Percentiles rank a stretch among this genome's conserved stretches.
These are phyloP conservation scores for Rachycentron canadum DNA, from an alignment of 2,797 vertebrate genomes.

Conservation along the genomic window DNA sequence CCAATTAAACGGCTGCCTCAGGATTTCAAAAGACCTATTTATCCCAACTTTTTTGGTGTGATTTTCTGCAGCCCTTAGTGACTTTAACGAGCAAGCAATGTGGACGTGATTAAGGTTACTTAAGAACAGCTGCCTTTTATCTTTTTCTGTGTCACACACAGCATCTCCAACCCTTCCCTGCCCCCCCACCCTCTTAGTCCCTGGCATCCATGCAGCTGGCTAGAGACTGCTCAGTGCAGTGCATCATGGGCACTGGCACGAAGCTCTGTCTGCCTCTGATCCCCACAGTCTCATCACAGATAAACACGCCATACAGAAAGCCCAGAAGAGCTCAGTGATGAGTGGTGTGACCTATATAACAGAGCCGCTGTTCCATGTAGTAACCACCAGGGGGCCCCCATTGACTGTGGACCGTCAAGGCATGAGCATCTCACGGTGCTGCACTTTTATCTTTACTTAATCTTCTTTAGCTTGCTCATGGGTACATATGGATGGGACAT, in stretches of 20 bases:
- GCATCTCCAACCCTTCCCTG: neutral
- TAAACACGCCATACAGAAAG: slow-evolving; percentile 49
- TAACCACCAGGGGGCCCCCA: slow-evolving; percentile 45
- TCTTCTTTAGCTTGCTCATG: neutral
- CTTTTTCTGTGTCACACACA: slow-evolving; percentile 23
- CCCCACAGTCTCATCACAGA: slow-evolving; percentile 63
- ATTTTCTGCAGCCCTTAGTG: neutral
- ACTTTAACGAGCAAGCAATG: slow-evolving; percentile 29
- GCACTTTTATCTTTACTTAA: neutral
- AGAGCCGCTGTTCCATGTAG: neutral
- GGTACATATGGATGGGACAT: neutral
- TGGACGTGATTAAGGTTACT: slow-evolving; percentile 38
- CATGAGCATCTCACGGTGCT: neutral
- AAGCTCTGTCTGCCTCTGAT: slow-evolving; percentile 69
- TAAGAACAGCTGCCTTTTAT: slow-evolving; percentile 20
- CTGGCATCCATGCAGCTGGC: slow-evolving; percentile 66
- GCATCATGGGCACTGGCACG: slow-evolving; percentile 70
- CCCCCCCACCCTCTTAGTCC: neutral
- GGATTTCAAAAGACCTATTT: slow-evolving; percentile 9
- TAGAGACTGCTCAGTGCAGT: slow-evolving; percentile 47
- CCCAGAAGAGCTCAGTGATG: slow-evolving; percentile 50
- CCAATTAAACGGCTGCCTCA: slow-evolving; percentile 21
- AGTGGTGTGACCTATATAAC: slow-evolving; percentile 72
- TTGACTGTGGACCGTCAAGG: neutral
- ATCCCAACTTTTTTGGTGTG: neutral